Evolutionary conservation across 2,113 vertebrate species (phyloP).

Genomic region (Numenius arquata): DNA sequence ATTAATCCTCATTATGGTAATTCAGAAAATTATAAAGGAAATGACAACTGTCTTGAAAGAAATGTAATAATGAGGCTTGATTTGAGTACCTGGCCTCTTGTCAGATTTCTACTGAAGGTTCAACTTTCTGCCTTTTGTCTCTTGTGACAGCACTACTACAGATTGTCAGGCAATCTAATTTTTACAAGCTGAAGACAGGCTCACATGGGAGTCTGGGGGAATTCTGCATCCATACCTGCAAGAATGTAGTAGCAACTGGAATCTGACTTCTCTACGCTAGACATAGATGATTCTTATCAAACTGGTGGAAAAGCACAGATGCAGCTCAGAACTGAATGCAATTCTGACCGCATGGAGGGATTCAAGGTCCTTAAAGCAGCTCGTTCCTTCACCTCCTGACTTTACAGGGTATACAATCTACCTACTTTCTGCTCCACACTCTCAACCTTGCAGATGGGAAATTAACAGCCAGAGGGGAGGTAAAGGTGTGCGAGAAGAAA

Average conservation of each 20-base stretch:
- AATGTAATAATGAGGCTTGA: conserved; percentile 16
- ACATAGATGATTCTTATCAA: neutral
- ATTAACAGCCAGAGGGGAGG: neutral
- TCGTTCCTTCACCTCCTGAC: neutral
- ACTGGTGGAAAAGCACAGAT: neutral
- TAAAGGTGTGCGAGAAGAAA: neutral
- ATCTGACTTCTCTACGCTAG: accelerated
- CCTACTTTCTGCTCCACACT: accelerated
- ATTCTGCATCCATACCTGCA: neutral
- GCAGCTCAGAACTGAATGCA: neutral
- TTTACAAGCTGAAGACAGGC: conserved; percentile 21
- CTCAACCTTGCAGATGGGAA: neutral
- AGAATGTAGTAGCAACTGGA: accelerated
- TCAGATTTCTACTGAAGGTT: neutral
- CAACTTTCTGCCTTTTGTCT: neutral
- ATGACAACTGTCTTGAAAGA: conserved; percentile 42
- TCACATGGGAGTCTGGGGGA: neutral
- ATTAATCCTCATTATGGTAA: conserved; percentile 58
- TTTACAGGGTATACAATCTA: neutral
- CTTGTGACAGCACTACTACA: neutral
- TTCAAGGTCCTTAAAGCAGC: neutral
- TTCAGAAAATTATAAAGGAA: conserved; percentile 60
- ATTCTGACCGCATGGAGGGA: neutral
- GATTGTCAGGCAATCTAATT: neutral
- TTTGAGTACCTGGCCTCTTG: neutral